These are phyloP conservation scores for Carassius gibelio DNA, from an alignment of 2,113 vertebrate genomes.

Conservation along the genomic window DNA sequence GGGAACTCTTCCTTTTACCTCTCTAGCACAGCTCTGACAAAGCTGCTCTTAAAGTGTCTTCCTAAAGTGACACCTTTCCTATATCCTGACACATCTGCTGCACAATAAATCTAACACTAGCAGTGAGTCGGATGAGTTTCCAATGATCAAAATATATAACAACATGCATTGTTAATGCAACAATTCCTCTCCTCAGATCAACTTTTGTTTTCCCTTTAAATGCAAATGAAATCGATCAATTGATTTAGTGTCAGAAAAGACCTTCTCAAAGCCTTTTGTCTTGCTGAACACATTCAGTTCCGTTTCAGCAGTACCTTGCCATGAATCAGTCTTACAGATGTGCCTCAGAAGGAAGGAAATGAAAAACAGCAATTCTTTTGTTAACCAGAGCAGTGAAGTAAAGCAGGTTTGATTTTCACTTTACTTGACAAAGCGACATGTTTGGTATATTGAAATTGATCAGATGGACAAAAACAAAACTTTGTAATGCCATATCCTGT, in stretches of 20 bases:
- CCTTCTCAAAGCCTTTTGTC: neutral
- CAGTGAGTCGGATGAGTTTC: neutral
- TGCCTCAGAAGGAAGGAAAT: neutral
- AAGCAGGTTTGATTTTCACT: neutral
- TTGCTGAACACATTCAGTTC: neutral
- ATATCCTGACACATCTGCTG: neutral
- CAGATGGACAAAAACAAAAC: neutral
- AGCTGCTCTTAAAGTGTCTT: neutral
- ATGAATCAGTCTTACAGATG: neutral
- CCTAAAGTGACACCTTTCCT: neutral
- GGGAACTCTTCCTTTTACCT: neutral
- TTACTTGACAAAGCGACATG: too few species aligned
- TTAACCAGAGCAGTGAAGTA: neutral
- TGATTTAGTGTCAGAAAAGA: slow-evolving; percentile 3
- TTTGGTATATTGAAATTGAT: neutral
- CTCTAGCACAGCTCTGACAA: neutral
- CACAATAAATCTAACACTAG: neutral
- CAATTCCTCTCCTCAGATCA: neutral
- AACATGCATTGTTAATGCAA: neutral
- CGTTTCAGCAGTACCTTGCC: neutral
- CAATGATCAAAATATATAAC: slow-evolving; percentile 7
- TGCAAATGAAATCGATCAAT: neutral
- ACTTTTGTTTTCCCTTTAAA: neutral
- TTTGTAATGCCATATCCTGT: neutral
- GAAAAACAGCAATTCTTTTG: neutral